Evolutionary conservation across 2,113 vertebrate genomes (phyloP), one percentile per base, ranked within the genome.

Genomic region (Silurus glanis): DNA sequence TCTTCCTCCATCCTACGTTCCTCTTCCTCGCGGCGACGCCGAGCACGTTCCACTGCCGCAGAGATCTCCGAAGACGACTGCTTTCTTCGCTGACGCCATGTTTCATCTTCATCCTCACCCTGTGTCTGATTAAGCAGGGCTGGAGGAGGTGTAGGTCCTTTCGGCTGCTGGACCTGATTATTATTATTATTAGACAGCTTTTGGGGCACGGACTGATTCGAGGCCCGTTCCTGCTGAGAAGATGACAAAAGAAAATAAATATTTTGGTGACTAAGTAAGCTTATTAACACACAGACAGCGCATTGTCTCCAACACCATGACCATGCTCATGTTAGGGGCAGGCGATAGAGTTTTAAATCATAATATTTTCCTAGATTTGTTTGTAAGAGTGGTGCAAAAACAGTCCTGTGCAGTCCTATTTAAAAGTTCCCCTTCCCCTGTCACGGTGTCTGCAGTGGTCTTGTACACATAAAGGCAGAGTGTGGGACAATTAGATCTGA

Each of bases 1-100:
- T 98, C 97, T 71, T 98, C 97, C 88, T 97, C 96, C 97, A 98
- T 98, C 74, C 97, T 93, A 0, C 96, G 95, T 49, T 98, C 97
- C 67, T 98, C 97, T 62, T 97, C 97, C 23, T 97, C 97, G 0
- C 97, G 95, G 0, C 97, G 94, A 0, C 97, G 94, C 5, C 97
- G 95, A 1, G 97, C 97, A 21, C 97, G 94, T 91, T 98, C 97
- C 82, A 98, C 97, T 0, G 97, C 97, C 0, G 95, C 94, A 5
- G 97, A 98, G 53, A 98, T 97, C 90, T 97, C 97, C 0, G 96
- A 93, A 0, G 96, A 97, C 0, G 97, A 97, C 83, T 98, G 97
- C 82, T 98, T 97, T 9, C 97, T 93, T 9, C 97, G 94, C 90
- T 98, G 97, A 23, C 97, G 96, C 97, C 97, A 98, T 0, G 97